Evolutionary conservation across 2,113 vertebrate species (phyloP).

Genomic region (Pseudorhombus dupliciocellatus): DNA sequence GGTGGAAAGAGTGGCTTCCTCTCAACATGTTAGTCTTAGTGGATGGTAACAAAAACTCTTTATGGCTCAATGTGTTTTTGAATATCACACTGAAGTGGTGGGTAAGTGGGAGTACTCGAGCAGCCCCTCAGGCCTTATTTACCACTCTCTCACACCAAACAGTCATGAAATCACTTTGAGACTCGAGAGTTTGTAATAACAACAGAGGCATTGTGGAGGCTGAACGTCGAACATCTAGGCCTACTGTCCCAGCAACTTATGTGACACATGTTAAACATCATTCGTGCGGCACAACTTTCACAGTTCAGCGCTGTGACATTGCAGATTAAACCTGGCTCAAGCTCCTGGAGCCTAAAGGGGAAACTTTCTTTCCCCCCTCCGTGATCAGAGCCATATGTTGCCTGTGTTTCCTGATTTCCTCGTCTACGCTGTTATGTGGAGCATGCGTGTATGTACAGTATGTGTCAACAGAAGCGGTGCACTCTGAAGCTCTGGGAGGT

Average conservation of each 20-base stretch:
- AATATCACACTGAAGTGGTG: constrained; percentile 41
- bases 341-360: constrained; percentile 10
- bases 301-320: constrained; percentile 33
- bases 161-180: background rate
- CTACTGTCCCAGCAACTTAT: background rate
- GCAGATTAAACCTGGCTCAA: constrained; percentile 27
- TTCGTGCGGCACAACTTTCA: constrained; percentile 31
- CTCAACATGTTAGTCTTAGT: background rate
- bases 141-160: constrained; percentile 1
- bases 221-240: background rate
- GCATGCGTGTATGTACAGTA: constrained; percentile 23
- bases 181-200: background rate
- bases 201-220: background rate
- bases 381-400: constrained; percentile 57
- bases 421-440: constrained; percentile 5
- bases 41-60: constrained; percentile 9
- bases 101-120: constrained; percentile 36
- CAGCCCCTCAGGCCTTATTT: background rate
- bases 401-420: constrained; percentile 29
- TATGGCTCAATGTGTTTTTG: constrained; percentile 9
- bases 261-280: constrained; percentile 38
- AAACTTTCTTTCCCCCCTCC: constrained; percentile 25
- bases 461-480: constrained; percentile 45
- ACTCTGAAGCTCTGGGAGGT: constrained; percentile 5
- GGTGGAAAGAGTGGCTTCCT: background rate